A percentile compares a stretch with the other conserved stretches of the same genome.
Evolutionary conservation across 2,888 invertebrate genomes (phyloP).

Genomic region (Trissoscelio sp.): DNA sequence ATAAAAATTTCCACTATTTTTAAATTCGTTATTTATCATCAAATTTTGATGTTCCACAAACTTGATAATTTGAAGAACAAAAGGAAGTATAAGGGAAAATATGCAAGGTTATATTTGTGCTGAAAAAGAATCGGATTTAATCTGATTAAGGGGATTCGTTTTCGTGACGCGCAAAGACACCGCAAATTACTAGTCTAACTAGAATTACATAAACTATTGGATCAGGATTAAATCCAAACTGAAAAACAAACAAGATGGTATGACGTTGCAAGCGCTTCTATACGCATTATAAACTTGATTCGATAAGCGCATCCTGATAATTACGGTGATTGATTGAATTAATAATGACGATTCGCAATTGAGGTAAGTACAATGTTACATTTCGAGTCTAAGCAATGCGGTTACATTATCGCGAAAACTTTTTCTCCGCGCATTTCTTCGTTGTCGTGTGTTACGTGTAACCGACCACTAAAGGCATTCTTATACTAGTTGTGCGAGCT

Average conservation of each 20-base stretch:
- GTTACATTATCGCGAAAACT: conserved; percentile 47
- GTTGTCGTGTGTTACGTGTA: conserved; percentile 44
- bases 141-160: conserved; percentile 40
- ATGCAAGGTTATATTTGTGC: not conserved
- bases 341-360: conserved; percentile 25
- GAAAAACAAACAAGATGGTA: conserved; percentile 32
- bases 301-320: conserved; percentile 35
- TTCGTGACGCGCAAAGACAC: conserved; percentile 16
- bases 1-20: no score
- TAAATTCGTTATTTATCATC: not conserved
- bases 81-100: not conserved
- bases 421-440: conserved; percentile 47
- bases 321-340: conserved; percentile 50
- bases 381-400: conserved; percentile 19
- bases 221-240: conserved; percentile 20
- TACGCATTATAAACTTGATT: conserved; percentile 1
- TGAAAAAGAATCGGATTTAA: conserved; percentile 23
- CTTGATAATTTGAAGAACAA: not conserved
- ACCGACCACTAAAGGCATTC: conserved; percentile 63
- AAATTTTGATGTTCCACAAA: not conserved
- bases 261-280: conserved; percentile 19
- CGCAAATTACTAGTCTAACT: not conserved
- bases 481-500: conserved; percentile 59
- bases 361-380: conserved; percentile 39
- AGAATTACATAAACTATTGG: conserved; percentile 45